Percentiles rank a stretch among this genome's conserved stretches.
Conservation (phyloP, 2,113 vertebrate genomes). For the Nanorana parkeri region DNA sequence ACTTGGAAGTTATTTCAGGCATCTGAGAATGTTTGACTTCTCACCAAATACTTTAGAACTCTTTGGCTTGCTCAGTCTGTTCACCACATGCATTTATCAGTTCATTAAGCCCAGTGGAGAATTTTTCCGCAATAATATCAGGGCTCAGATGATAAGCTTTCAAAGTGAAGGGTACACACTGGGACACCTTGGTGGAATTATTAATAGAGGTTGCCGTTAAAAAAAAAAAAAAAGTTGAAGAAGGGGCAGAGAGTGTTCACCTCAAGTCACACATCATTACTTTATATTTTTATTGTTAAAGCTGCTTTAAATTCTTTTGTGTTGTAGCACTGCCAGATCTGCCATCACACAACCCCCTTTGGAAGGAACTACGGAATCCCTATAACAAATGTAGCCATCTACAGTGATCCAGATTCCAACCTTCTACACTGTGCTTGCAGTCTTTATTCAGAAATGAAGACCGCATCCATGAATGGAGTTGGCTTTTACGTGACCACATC, state of each 20-base stretch:
- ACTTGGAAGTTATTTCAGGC: not conserved
- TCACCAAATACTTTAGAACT: constrained; percentile 21
- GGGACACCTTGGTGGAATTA: constrained; percentile 6
- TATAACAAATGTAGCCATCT: too few relatives aligned
- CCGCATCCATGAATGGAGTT: too few relatives aligned
- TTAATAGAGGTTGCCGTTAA: not conserved
- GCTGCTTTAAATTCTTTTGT: too few relatives aligned
- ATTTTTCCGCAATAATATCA: constrained; percentile 17
- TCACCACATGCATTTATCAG: constrained; percentile 29
- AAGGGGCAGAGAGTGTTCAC: not conserved
- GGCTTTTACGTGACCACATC: too few relatives aligned
- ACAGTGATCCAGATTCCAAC: too few relatives aligned
- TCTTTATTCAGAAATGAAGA: too few relatives aligned
- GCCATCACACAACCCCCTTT: too few relatives aligned
- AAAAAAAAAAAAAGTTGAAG: not conserved
- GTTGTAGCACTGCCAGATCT: too few relatives aligned
- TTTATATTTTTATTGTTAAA: not conserved
- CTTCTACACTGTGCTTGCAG: too few relatives aligned
- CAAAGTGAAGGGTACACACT: not conserved
- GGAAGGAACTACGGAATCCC: too few relatives aligned
- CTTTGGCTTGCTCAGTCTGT: not conserved
- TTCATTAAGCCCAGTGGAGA: constrained; percentile 2
- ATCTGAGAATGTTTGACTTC: not conserved
- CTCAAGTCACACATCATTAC: too few relatives aligned
- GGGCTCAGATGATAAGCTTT: constrained; percentile 23